phyloP scores from a whole-genome alignment of 2,797 vertebrate genomes.

The Sebastes diploproa region DNA sequence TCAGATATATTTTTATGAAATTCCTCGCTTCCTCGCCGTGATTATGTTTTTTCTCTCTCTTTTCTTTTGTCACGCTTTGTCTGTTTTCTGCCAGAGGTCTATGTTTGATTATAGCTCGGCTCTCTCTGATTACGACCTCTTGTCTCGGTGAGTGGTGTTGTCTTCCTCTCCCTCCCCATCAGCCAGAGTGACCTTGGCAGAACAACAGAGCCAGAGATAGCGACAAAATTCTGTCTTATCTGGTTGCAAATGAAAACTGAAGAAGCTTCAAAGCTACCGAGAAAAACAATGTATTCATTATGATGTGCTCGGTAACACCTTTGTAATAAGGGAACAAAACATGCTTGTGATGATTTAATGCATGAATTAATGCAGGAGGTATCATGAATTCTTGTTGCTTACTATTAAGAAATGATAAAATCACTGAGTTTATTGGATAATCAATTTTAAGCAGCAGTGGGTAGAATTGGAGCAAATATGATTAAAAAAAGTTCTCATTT shows the following conservation, averaged over 20 bases:
- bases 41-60: conserved; percentile 5
- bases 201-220: conserved; percentile 25
- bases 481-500: too few species aligned
- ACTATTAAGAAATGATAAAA: background rate
- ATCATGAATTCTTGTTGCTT: background rate
- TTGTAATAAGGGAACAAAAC: background rate
- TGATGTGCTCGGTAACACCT: background rate
- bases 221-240: conserved; percentile 24
- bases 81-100: conserved; percentile 34
- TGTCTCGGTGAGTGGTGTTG: conserved; percentile 48
- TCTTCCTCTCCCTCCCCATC: conserved; percentile 38
- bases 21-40: conserved; percentile 18
- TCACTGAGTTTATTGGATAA: too few species aligned
- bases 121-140: conserved; percentile 61
- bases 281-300: background rate
- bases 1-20: conserved; percentile 45
- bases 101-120: conserved; percentile 61
- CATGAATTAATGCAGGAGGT: background rate
- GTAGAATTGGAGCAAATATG: too few species aligned
- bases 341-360: background rate
- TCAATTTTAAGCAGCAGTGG: background rate
- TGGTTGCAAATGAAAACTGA: conserved; percentile 13
- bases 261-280: background rate
- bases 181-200: conserved; percentile 66
- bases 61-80: conserved; percentile 35